phyloP scores from a whole-genome alignment of 2,797 vertebrate species.

The Buceros bicornis region DNA sequence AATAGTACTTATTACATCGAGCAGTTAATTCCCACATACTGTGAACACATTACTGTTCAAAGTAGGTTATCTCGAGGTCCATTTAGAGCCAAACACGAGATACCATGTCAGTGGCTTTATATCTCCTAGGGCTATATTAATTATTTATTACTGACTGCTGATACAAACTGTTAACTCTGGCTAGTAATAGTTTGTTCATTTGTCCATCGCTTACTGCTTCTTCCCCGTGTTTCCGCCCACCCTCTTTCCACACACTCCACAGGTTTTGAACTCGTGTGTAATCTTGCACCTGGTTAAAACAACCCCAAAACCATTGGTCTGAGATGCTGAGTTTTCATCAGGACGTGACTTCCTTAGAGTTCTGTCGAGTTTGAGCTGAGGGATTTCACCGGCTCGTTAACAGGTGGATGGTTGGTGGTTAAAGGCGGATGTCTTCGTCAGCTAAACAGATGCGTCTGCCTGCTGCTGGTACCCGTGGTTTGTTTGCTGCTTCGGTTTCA shows the following conservation, averaged over 20 bases:
- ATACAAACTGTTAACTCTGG: constrained; percentile 77
- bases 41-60: constrained; percentile 82
- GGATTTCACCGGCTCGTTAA: background rate
- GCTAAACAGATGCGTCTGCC: background rate
- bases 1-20: constrained; percentile 82
- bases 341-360: background rate
- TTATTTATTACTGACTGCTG: constrained; percentile 80
- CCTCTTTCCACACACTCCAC: accelerated
- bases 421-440: background rate
- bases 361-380: background rate
- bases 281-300: background rate
- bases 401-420: background rate
- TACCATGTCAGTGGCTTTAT: constrained; percentile 71
- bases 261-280: background rate
- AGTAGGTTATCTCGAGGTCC: constrained; percentile 79
- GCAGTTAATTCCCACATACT: constrained; percentile 86
- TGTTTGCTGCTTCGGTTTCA: constrained; percentile 3
- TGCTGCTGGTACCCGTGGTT: background rate
- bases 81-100: constrained; percentile 77
- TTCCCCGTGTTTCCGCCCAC: background rate
- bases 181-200: constrained; percentile 65
- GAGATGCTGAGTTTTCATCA: background rate
- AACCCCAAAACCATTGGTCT: background rate
- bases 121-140: constrained; percentile 81
- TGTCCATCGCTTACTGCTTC: background rate